These are phyloP conservation scores for Chionoecetes opilio DNA, from an alignment of 1,140 invertebrate species.

Conservation along the genomic window DNA sequence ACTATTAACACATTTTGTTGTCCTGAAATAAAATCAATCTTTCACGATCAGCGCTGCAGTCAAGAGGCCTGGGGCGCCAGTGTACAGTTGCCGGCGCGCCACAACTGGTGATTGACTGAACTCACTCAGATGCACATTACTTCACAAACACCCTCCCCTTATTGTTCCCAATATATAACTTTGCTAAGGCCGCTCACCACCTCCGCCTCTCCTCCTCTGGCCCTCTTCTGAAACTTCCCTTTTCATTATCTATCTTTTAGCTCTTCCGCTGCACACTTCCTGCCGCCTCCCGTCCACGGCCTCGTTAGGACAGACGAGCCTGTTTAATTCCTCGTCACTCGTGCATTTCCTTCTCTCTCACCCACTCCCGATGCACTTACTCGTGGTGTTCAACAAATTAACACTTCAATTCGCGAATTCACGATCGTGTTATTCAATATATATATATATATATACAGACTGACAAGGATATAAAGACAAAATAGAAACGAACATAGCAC, in stretches of 20 bases:
- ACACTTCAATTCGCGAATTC: neutral
- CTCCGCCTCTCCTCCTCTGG: slow-evolving; percentile 10
- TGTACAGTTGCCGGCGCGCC: neutral
- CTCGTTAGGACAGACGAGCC: neutral
- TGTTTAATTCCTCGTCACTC: slow-evolving; percentile 28
- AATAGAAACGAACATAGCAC: too few species aligned
- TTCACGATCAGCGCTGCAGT: too few species aligned
- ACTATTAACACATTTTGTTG: too few species aligned
- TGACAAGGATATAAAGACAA: too few species aligned
- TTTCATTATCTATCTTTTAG: slow-evolving; percentile 31
- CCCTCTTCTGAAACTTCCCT: slow-evolving; percentile 27
- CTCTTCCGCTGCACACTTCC: slow-evolving; percentile 24
- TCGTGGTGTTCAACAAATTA: neutral
- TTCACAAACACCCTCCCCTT: slow-evolving; percentile 27
- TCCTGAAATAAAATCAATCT: too few species aligned
- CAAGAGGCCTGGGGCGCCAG: neutral
- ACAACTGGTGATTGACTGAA: slow-evolving; percentile 15
- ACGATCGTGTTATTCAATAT: too few species aligned
- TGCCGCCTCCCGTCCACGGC: neutral
- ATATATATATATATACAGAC: neutral
- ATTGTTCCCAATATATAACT: slow-evolving; percentile 31
- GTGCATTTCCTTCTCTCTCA: slow-evolving; percentile 23
- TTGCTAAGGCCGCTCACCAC: neutral
- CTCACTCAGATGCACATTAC: slow-evolving; percentile 15
- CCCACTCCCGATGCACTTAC: neutral